Evolutionary conservation across 2,113 vertebrate species (phyloP), one percentile per base, ranked within the genome.

Genomic region (Xyliphius kryptos): DNA sequence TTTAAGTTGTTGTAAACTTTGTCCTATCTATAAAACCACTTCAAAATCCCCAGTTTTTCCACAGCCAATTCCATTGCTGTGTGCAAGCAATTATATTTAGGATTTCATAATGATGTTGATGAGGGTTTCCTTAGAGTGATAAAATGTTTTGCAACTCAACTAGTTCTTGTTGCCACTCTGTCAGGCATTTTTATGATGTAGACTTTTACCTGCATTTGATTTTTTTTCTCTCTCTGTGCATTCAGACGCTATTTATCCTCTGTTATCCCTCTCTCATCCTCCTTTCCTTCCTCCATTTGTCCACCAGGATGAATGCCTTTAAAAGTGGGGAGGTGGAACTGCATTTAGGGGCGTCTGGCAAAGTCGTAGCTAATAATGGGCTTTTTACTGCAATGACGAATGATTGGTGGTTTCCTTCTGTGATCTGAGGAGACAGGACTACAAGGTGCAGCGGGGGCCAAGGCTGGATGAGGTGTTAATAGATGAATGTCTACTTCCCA

Each of bases 401-500:
- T 70, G 72, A 69, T 56, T 63, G 56, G 60, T 65, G 57, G 59
- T 67, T 70, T 63, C 12, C 63, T 41, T 21, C 22, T 26, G 36
- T 55, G 72, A 74, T 74, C 61, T 74, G 64, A 59, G 47, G 37
- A 64, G 54, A 65, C 41, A 17, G 53, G 41, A 49, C 52, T 43
- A 62, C 66, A 66, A 67, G 68, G 67, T 57, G 56, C 37, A 44
- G 41, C 11, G 10, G 46, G 49, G 72, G 61, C 58, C 32, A 60
- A 46, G 50, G 51, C 37, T 50, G 56, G 56, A 68, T 55, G 40
- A 61, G 44, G 66, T 41, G 62, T 36, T 72, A 72, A 72, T 49
- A 21, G 74, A 75, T 66, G 50, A 51, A 68, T 48, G 22, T 66
- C 64, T 41, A 68, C 68, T 71, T 63, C 63, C 65, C 16, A 6